Evolutionary conservation across 2,888 invertebrate species (phyloP).

Genomic region (Polyommatus iphigenia): DNA sequence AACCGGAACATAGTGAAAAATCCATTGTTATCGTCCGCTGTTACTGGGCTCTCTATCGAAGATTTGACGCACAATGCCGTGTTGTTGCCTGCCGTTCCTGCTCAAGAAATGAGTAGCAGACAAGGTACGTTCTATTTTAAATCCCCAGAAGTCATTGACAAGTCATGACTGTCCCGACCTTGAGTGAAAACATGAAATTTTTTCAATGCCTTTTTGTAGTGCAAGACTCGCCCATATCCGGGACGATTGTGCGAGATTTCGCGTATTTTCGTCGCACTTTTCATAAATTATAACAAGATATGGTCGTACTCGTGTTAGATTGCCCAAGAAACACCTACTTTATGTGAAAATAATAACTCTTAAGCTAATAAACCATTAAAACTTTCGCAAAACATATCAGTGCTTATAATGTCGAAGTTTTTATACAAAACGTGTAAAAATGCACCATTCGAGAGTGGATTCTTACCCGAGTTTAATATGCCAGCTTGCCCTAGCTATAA

Average conservation of each 20-base stretch:
- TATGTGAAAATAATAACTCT: background rate
- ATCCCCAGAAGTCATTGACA: slow-evolving; percentile 48
- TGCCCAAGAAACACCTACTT: background rate
- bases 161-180: slow-evolving; percentile 53
- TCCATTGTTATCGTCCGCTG: slow-evolving; percentile 86
- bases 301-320: background rate
- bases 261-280: slow-evolving; percentile 21
- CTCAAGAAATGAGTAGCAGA: slow-evolving; percentile 62
- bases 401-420: slow-evolving; percentile 57
- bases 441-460: slow-evolving; percentile 64
- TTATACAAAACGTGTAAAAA: slow-evolving; percentile 66
- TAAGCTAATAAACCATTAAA: background rate
- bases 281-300: background rate
- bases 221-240: slow-evolving; percentile 51
- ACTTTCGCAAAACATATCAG: background rate
- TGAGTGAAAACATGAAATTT: slow-evolving; percentile 42
- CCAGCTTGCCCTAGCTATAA: slow-evolving; percentile 52
- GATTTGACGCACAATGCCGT: slow-evolving; percentile 86
- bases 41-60: slow-evolving; percentile 85
- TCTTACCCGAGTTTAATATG: slow-evolving; percentile 56
- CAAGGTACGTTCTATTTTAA: slow-evolving; percentile 70
- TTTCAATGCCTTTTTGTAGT: slow-evolving; percentile 46
- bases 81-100: slow-evolving; percentile 82
- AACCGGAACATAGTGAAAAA: slow-evolving; percentile 79
- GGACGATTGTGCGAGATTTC: slow-evolving; percentile 31